These are phyloP conservation scores for Anniella stebbinsi DNA, from an alignment of 2,797 vertebrate genomes.

Conservation along the genomic window DNA sequence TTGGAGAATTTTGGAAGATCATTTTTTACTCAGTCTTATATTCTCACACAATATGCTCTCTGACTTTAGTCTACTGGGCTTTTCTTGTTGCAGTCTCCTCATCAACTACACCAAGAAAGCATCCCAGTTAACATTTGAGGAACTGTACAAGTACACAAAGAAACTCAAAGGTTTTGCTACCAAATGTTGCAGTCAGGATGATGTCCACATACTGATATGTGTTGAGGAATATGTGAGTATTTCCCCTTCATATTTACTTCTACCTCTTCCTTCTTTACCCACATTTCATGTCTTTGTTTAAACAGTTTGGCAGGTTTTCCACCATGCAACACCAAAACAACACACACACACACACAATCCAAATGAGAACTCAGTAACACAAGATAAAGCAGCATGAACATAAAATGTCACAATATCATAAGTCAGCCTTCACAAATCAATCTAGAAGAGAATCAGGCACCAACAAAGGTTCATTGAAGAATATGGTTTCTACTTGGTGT, in stretches of 20 bases:
- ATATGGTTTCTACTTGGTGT: too few species aligned
- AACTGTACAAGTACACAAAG: constrained; percentile 60
- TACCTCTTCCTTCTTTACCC: not conserved
- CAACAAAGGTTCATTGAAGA: too few species aligned
- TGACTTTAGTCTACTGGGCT: not conserved
- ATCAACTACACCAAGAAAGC: constrained; percentile 67
- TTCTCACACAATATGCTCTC: too few species aligned
- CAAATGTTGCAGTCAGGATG: constrained; percentile 69
- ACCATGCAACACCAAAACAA: not conserved
- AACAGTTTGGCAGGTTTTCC: not conserved
- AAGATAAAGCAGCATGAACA: too few species aligned
- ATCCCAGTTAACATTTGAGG: constrained; percentile 60
- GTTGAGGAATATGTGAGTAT: constrained; percentile 63
- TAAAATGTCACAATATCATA: too few species aligned
- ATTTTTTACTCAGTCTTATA: too few species aligned
- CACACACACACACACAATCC: not conserved
- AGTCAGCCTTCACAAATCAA: too few species aligned
- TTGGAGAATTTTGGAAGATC: too few species aligned
- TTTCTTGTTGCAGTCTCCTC: constrained; percentile 61
- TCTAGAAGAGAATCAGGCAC: too few species aligned
- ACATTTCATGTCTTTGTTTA: not conserved
- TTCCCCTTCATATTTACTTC: fast-evolving
- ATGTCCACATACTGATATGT: constrained; percentile 59
- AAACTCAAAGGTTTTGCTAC: constrained; percentile 24
- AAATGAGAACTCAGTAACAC: too few species aligned